Conservation (phyloP, 2,797 vertebrate genomes). For the Tachyglossus aculeatus region DNA sequence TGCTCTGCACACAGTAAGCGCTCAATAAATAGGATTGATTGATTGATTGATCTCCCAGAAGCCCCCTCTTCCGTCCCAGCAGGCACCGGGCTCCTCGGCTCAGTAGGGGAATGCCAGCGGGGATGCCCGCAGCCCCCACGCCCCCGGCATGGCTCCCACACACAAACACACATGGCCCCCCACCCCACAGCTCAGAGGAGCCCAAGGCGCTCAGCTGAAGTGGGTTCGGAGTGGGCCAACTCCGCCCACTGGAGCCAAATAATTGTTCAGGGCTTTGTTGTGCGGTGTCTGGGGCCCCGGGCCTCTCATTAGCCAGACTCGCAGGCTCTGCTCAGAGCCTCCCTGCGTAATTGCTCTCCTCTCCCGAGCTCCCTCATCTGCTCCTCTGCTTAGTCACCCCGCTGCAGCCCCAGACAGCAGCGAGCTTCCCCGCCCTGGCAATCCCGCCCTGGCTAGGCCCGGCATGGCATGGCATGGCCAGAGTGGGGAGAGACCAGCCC, state of each 20-base stretch:
- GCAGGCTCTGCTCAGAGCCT: constrained; percentile 76
- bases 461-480: too few relatives aligned
- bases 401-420: constrained; percentile 42
- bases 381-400: constrained; percentile 71
- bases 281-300: constrained; percentile 78
- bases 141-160: too few relatives aligned
- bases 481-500: too few relatives aligned
- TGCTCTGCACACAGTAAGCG: too few relatives aligned
- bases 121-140: constrained; percentile 17
- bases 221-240: constrained; percentile 68
- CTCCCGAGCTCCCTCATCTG: constrained; percentile 65
- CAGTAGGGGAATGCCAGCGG: constrained; percentile 3
- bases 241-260: constrained; percentile 81
- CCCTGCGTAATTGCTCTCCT: constrained; percentile 76
- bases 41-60: too few relatives aligned
- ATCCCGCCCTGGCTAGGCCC: too few relatives aligned
- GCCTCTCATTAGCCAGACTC: constrained; percentile 80
- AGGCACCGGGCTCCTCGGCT: too few relatives aligned
- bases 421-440: too few relatives aligned
- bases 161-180: constrained; percentile 16
- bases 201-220: constrained; percentile 66
- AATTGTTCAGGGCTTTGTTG: constrained; percentile 80
- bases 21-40: too few relatives aligned
- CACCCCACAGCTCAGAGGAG: constrained; percentile 36
- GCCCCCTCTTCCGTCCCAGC: background rate